Base-by-base conservation (phyloP, 2,888 invertebrate species). In the Atrina japonica region DNA sequence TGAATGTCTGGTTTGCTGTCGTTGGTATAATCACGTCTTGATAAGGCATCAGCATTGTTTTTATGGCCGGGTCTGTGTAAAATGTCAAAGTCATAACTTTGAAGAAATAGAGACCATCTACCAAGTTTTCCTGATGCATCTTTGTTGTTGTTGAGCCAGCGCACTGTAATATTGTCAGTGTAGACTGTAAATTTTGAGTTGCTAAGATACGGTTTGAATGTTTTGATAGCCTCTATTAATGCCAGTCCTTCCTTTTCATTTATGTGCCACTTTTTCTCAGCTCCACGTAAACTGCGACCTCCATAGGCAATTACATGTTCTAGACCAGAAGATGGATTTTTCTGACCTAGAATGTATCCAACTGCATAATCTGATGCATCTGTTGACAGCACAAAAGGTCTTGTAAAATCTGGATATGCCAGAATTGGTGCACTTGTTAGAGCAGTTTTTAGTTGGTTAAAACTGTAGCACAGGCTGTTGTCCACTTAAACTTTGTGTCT, bases 171-270 rank as follows among this genome's bases (percentile, higher is more conserved):
- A 49, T 78, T 76, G 50, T 82, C 76, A 7, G 78, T 80, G 29
- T 63, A 49, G 3, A 76, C 69, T n/a, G 41, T 65, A 45, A 81
- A 81, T 7, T 67, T n/a, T 7, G 58, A 41, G 35, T 71, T 58
- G 29, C 69, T 45, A 9, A 82, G 59, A 52, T 73, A 81, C 3
- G 55, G 60, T n/a, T 61, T 60, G 23, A 67, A 79, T 29, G 64
- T 52, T 27, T 68, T 66, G 9, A 80, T 68, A n/a, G 75, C 79
- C 58, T 76, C 73, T 1, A 80, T 45, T 25, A 81, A 41, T 1
- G 77, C 80, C 2, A 81, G 49, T 27, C 72, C 61, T 61, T 77
- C 79, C 25, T 64, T 66, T 27, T 79, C 68, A 6, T 70, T 73
- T 2, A 75, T 18, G n/a, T 18, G 47, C n/a, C 47, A n/a, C n/a